A percentile compares a stretch with the other conserved stretches of the same genome.
Evolutionary conservation across 2,113 vertebrate species (phyloP).

Genomic region (Pachycephala philippinensis): DNA sequence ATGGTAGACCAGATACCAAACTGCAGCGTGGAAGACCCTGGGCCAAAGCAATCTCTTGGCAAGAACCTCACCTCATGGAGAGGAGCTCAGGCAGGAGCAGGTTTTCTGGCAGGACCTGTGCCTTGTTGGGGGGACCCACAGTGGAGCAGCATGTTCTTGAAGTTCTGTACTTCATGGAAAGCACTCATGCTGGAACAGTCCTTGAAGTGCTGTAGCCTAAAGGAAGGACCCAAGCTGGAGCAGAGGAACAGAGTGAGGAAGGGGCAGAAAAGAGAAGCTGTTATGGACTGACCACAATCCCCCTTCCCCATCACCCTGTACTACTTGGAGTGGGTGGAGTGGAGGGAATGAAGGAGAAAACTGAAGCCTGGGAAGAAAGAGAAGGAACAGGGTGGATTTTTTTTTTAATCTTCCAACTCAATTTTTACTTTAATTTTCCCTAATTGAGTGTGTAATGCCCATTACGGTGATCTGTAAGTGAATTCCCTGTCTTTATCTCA

Average conservation of each 20-base stretch:
- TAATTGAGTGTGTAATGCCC: neutral
- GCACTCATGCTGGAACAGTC: neutral
- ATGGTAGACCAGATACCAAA: neutral
- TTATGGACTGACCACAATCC: neutral
- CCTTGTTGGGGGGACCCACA: neutral
- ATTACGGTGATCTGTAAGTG: neutral
- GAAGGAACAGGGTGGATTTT: neutral
- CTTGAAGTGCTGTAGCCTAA: neutral
- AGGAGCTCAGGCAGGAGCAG: neutral
- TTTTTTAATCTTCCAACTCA: neutral
- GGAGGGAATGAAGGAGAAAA: neutral
- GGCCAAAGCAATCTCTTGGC: neutral
- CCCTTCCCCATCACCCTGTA: rapidly evolving
- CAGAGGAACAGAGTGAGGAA: neutral
- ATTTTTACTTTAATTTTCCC: neutral
- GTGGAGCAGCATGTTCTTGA: neutral
- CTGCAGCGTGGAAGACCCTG: rapidly evolving
- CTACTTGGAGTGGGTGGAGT: neutral
- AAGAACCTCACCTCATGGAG: neutral
- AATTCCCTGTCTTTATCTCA: neutral
- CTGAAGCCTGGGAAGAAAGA: neutral
- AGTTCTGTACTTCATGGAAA: neutral
- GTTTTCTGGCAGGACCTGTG: neutral
- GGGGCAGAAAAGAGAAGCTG: neutral
- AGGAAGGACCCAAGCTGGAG: neutral